Evolutionary conservation across 1,140 invertebrate genomes (phyloP).

Genomic region (Drosophila setifemur): DNA sequence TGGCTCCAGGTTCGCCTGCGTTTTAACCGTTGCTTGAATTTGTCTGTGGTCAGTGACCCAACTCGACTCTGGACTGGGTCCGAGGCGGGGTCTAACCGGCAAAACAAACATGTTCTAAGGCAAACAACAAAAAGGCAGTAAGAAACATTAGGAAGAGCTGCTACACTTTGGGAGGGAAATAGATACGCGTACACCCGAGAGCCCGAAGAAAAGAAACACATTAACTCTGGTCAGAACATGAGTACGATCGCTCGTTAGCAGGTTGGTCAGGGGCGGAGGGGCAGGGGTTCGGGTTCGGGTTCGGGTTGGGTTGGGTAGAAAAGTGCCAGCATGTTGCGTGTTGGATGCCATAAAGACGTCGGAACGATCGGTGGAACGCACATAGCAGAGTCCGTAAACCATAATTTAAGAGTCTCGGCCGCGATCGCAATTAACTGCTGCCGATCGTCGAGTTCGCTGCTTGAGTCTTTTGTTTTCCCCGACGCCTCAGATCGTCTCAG

Average conservation of each 20-base stretch:
- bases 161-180: constrained; percentile 49
- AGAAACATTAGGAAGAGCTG: constrained; percentile 31
- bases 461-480: constrained; percentile 53
- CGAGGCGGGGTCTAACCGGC: constrained; percentile 14
- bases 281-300: no score
- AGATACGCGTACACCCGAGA: not conserved
- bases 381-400: constrained; percentile 25
- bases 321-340: constrained; percentile 51
- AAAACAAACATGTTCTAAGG: constrained; percentile 69
- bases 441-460: constrained; percentile 56
- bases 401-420: constrained; percentile 56
- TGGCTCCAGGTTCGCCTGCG: constrained; percentile 14
- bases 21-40: constrained; percentile 72
- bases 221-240: constrained; percentile 61
- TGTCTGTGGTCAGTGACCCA: constrained; percentile 77
- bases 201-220: constrained; percentile 45
- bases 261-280: not conserved
- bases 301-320: no score
- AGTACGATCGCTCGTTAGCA: constrained; percentile 66
- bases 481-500: not conserved
- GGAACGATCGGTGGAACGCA: constrained; percentile 39
- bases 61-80: not conserved
- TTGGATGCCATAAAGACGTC: constrained; percentile 47
- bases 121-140: constrained; percentile 44
- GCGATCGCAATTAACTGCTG: constrained; percentile 49